These are phyloP conservation scores for Macrobrachium nipponense DNA, from an alignment of 1,140 invertebrate species.

Conservation along the genomic window DNA sequence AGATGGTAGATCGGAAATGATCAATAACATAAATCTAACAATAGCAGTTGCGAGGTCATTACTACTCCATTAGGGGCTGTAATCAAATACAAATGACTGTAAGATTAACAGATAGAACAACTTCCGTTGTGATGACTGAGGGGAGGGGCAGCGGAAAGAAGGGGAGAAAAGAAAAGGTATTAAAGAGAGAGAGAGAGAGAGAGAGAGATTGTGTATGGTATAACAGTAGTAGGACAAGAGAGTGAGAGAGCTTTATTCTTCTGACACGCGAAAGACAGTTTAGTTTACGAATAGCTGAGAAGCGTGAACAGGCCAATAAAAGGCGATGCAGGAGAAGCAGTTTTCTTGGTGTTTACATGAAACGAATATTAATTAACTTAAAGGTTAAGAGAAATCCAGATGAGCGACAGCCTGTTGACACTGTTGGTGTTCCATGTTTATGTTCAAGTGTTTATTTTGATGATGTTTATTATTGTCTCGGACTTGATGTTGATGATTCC, in stretches of 20 bases:
- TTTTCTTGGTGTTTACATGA: no score
- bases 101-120: constrained; percentile 13
- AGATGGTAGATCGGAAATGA: background rate
- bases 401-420: no score
- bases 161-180: constrained; percentile 10
- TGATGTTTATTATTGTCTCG: no score
- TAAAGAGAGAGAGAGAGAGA: constrained; percentile 5
- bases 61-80: constrained; percentile 10
- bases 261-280: background rate
- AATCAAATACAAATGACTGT: constrained; percentile 33
- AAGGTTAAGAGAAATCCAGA: no score
- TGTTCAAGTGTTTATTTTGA: no score
- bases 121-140: constrained; percentile 13
- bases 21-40: constrained; percentile 2
- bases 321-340: no score
- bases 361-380: no score
- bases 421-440: no score
- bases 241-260: background rate
- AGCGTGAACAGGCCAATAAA: no score
- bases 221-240: no score
- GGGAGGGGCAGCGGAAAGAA: background rate
- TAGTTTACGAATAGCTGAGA: no score
- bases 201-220: constrained; percentile 1
- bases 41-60: background rate
- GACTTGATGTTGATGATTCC: no score